These are phyloP conservation scores for Bos javanicus DNA, from an alignment of 2,113 vertebrate genomes.

Conservation along the genomic window DNA sequence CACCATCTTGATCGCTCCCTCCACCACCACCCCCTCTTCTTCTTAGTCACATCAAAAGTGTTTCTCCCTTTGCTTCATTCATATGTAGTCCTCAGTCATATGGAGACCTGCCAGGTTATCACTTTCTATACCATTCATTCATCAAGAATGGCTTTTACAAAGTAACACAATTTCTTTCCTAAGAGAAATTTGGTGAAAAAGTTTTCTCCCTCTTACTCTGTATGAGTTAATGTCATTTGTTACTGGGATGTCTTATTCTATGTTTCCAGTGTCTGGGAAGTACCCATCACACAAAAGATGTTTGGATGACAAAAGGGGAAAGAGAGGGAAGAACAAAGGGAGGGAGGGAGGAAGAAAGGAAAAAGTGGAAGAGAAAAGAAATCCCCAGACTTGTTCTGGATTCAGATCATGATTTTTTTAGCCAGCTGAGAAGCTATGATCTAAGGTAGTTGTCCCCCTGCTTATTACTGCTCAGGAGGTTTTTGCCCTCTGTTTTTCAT, in stretches of 20 bases:
- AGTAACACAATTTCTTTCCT: background rate
- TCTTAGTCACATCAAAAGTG: background rate
- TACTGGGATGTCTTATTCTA: background rate
- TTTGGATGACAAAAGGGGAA: background rate
- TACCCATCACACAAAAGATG: background rate
- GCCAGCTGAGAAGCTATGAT: background rate
- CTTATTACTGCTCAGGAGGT: background rate
- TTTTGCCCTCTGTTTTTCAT: background rate
- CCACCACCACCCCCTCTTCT: accelerated
- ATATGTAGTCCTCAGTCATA: background rate
- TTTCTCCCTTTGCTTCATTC: background rate
- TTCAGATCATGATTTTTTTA: background rate
- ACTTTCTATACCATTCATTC: background rate
- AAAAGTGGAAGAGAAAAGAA: background rate
- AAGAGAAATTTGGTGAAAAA: background rate
- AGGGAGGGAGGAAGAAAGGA: background rate
- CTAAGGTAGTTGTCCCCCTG: background rate
- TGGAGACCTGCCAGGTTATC: background rate
- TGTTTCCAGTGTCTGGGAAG: background rate
- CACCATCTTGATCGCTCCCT: accelerated
- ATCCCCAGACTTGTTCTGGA: background rate
- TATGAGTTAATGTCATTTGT: background rate
- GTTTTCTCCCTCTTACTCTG: background rate
- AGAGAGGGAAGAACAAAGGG: background rate
- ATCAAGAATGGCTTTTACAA: background rate